Evolutionary conservation across 2,797 vertebrate species (phyloP), one percentile per base, ranked within the genome.

Genomic region (Galagoides demidoff): DNA sequence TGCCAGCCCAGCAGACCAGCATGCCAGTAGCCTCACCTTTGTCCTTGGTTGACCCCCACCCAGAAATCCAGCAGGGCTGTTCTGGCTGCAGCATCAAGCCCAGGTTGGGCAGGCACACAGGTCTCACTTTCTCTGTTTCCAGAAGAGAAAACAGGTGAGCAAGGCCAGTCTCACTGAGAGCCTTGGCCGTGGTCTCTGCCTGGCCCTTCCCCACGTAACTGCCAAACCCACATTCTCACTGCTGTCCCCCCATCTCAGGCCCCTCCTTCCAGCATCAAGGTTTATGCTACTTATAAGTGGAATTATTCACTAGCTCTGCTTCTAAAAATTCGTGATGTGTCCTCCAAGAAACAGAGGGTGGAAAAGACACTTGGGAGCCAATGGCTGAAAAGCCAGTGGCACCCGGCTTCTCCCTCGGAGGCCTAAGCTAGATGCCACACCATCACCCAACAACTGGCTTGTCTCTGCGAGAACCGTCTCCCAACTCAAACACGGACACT

Each of bases 71-170:
- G 97, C 98, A 98, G 11, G 27, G 27, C 78, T 98, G 97, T 0
- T 93, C 23, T 0, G 89, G 71, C 4, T 96, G 57, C 87, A 99
- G 97, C 97, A 97, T 98, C 92, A 99, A 81, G 85, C 98, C 99
- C 0, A 97, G 97, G 77, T 99, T 99, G 25, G 99, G 99, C 96
- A 99, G 98, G 93, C 99, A 99, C 64, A 99, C 98, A 0, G 99
- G 98, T 39, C 82, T 90, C 29, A 99, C 74, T 0, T 0, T 14
- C 45, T 98, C 98, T 99, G 96, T 94, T 64, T 37, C 5, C 7
- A 73, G 77, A 70, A 66, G 27, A 87, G 31, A 77, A 74, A 43
- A 19, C 5, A 1, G 0, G 1, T 94, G 64, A 88, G 86, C 22
- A 1, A 1, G 16, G 27, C 55, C 1, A 23, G 57, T 43, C 78